Base-by-base conservation (phyloP, 1,140 invertebrate genomes). In the Pogonognathellus flavescens region DNA sequence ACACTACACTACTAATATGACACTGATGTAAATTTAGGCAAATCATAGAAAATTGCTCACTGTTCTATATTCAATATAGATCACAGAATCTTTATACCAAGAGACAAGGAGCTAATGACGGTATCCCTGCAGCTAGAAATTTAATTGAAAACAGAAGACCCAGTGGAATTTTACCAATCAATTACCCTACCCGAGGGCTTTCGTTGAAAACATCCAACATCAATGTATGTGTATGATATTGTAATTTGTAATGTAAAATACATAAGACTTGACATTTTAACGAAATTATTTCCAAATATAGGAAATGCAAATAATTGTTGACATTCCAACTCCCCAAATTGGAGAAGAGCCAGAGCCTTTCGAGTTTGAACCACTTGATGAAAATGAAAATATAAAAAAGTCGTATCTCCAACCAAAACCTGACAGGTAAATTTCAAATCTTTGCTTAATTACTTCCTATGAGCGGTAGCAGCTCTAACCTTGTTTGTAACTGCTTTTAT, bases 281-380 rank as follows among this genome's bases (percentile, higher is more conserved):
- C n/a, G n/a, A n/a, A n/a, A n/a, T 62, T 62, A 62, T 62, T n/a
- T 18, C 18, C 10, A 22, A 70, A 1, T 25, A 10, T 31, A 76
- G 70, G 70, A 76, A 9, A 76, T n/a, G n/a, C 13, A 25, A n/a
- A 76, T 76, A 13, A 76, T n/a, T 76, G 31, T 76, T 4, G 41
- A 76, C 49, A 25, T 31, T 1, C n/a, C 70, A 50, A 76, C 70
- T 18, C 66, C 66, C 3, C 25, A 76, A 49, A 76, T 76, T n/a
- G 31, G 49, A 4, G 70, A 76, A 50, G 70, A 76, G 8, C n/a
- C 41, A 50, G 70, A 76, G 8, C n/a, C 41, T 41, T n/a, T 3
- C 0, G 41, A 76, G 0, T 50, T n/a, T 16, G 14, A 14, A 11
- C 8, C 22, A 10, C 14, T 41, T 10, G 41, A 76, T n/a, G 31